A percentile compares a stretch with the other conserved stretches of the same genome.
These are phyloP conservation scores for Melanerpes aurifrons DNA, from an alignment of 2,113 vertebrate genomes.

Conservation along the genomic window DNA sequence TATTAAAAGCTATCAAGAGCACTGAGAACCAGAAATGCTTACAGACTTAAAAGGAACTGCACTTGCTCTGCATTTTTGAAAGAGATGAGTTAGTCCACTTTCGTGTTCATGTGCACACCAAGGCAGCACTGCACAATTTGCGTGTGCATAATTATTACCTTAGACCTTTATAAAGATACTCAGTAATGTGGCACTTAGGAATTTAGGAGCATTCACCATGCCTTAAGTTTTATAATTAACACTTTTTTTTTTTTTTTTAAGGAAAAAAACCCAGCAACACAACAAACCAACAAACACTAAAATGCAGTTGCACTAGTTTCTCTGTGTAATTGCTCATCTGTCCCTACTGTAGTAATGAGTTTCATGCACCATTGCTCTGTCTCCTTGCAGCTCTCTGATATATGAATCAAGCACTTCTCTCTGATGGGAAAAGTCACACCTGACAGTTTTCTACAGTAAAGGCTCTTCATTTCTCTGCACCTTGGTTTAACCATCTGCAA, in stretches of 20 bases:
- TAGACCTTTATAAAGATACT: background rate
- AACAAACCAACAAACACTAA: background rate
- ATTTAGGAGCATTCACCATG: background rate
- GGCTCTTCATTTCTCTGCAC: background rate
- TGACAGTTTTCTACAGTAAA: background rate
- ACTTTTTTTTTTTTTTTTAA: no score
- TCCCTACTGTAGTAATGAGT: background rate
- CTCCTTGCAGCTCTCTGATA: background rate
- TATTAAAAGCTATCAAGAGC: constrained; percentile 9
- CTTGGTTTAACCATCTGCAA: background rate
- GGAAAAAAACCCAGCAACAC: no score
- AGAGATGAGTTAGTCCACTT: background rate
- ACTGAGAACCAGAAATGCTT: background rate
- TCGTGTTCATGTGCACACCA: background rate
- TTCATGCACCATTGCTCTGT: background rate
- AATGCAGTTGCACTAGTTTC: background rate
- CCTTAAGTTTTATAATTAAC: background rate
- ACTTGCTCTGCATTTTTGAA: background rate
- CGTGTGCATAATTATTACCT: background rate
- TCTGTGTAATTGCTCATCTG: background rate
- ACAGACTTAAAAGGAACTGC: background rate
- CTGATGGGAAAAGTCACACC: background rate
- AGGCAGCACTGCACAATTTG: background rate
- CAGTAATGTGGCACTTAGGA: background rate
- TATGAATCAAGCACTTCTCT: background rate